Base-by-base conservation (phyloP, 2,113 vertebrate species). In the Amblyopsis rosae region DNA sequence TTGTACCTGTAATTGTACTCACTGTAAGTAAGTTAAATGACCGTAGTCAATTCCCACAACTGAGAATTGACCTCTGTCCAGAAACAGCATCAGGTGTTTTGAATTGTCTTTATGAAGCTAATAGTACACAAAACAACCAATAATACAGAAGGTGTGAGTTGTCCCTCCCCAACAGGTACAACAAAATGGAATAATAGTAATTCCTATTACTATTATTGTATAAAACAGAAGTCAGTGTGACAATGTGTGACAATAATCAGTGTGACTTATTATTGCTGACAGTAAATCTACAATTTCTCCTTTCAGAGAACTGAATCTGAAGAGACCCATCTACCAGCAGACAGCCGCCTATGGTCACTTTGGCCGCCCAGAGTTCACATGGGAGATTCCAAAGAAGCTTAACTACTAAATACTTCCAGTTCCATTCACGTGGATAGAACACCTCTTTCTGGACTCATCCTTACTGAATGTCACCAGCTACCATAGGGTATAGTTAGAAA, bases 331-430 rank as follows among this genome's bases (percentile, higher is more conserved):
- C 88, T 98, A 98, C 86, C 97, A 98, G 93, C 91, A 94, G 77
- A 98, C 97, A 0, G 97, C 97, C 0, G 94, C 96, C 71, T 99
- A 99, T 0, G 97, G 97, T 72, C 97, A 99, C 81, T 99, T 99
- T 7, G 97, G 97, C 35, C 94, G 97, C 77, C 80, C 69, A 1
- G 96, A 94, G 85, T 99, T 98, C 77, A 81, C 93, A 0, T 99
- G 97, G 97, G 97, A 99, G 80, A 58, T 92, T 13, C 94, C 96
- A 11, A 99, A 95, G 84, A 89, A 90, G 69, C 93, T 99, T 0
- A 81, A 92, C 6, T 87, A 90, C 86, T 98, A 90, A 86, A 55
- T 19, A 53, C 70, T 58, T 13, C 35, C 10, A 5, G 65, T 73
- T 32, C 51, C 62, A 50, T 50, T 16, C 9, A 56, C 17, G 50